These are phyloP conservation scores for Caenorhabditis sp. DNA, from an alignment of 2,888 invertebrate species.

Conservation along the genomic window DNA sequence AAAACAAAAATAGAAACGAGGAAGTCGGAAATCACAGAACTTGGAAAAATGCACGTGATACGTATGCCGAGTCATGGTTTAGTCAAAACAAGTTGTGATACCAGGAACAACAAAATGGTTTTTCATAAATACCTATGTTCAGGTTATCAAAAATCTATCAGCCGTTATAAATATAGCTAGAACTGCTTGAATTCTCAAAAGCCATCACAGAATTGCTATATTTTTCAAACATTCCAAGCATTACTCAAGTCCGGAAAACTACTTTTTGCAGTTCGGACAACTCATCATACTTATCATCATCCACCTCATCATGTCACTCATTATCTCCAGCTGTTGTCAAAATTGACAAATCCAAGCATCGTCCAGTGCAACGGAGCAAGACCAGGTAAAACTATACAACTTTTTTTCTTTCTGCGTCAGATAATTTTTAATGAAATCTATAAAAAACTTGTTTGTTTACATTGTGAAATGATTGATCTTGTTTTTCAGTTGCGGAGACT, in stretches of 20 bases:
- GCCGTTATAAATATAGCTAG: too few species aligned
- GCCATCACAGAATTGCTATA: too few species aligned
- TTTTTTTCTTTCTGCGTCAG: background rate
- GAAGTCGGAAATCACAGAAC: too few species aligned
- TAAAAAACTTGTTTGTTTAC: background rate
- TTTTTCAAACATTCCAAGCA: too few species aligned
- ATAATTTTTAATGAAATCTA: background rate
- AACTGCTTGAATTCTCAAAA: too few species aligned
- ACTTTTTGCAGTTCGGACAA: slow-evolving; percentile 7
- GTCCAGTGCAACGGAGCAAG: slow-evolving; percentile 36
- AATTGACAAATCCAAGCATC: slow-evolving; percentile 18
- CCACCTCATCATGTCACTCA: slow-evolving; percentile 10
- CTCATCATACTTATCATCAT: slow-evolving; percentile 9
- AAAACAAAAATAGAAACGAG: too few species aligned
- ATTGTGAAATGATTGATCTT: background rate
- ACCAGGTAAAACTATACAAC: slow-evolving; percentile 27
- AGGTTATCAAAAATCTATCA: too few species aligned
- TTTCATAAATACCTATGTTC: too few species aligned
- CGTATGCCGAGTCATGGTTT: too few species aligned
- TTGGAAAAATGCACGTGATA: too few species aligned
- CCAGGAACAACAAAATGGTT: too few species aligned
- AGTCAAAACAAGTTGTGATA: too few species aligned
- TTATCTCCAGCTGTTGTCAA: slow-evolving; percentile 15
- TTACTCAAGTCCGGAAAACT: background rate
- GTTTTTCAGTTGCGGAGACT: slow-evolving; percentile 31